Percentiles rank a stretch among this genome's conserved stretches.
Conservation (phyloP, 1,140 invertebrate genomes). For the Fopius arisanus region DNA sequence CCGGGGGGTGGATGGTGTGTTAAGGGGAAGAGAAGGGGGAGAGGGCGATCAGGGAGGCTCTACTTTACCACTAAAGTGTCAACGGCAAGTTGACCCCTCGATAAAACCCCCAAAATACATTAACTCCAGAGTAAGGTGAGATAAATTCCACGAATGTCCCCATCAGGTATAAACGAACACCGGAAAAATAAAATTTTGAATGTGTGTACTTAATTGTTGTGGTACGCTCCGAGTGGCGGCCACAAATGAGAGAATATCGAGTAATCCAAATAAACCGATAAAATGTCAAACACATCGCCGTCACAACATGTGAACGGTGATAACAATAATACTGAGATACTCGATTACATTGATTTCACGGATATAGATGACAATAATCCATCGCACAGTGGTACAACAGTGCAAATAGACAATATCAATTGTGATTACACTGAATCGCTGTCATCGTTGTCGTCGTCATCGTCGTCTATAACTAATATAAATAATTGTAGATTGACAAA, state of each 20-base stretch:
- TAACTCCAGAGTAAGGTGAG: background rate
- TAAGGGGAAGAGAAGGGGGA: background rate
- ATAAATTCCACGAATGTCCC: too few relatives aligned
- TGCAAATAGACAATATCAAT: constrained; percentile 2
- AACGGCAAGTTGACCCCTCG: background rate
- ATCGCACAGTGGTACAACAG: constrained; percentile 13
- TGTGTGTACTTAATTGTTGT: background rate
- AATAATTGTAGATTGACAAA: constrained; percentile 11
- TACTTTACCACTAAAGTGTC: background rate
- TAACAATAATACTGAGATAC: constrained; percentile 31
- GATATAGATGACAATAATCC: background rate
- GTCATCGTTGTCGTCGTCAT: constrained; percentile 16
- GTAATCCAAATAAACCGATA: background rate
- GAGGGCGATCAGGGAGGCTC: too few relatives aligned
- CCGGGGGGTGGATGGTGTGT: background rate
- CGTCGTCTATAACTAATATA: constrained; percentile 4
- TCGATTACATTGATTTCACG: constrained; percentile 8
- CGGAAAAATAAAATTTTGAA: background rate
- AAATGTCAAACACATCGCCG: constrained; percentile 33
- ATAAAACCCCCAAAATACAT: background rate
- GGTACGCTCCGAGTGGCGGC: background rate
- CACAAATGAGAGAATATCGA: background rate
- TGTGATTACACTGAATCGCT: constrained; percentile 13
- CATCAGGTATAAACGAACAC: background rate
- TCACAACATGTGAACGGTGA: constrained; percentile 49